Evolutionary conservation across 2,797 vertebrate species (phyloP).

Genomic region (Enteromius thamalakanensis): DNA sequence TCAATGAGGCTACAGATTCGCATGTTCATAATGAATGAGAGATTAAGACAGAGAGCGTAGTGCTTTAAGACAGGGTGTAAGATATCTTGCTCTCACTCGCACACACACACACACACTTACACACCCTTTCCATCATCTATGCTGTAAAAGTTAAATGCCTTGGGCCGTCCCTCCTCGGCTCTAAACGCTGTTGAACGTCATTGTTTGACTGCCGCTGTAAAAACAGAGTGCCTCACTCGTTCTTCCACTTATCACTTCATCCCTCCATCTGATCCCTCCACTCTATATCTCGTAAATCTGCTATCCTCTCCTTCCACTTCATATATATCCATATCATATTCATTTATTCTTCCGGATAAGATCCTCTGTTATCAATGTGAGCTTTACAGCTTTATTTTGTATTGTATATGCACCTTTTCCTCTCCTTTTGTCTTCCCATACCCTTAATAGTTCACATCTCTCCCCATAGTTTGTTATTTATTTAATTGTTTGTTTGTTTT

Average conservation of each 20-base stretch:
- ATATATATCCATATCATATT: slow-evolving; percentile 38
- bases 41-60: slow-evolving; percentile 6
- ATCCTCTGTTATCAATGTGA: background rate
- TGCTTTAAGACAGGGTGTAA: slow-evolving; percentile 2
- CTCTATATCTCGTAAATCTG: slow-evolving; percentile 49
- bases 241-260: slow-evolving; percentile 54
- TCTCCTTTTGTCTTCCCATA: slow-evolving; percentile 21
- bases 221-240: slow-evolving; percentile 56
- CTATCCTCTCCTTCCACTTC: slow-evolving; percentile 20
- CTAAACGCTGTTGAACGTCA: slow-evolving; percentile 40
- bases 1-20: slow-evolving; percentile 16
- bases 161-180: slow-evolving; percentile 40
- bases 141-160: slow-evolving; percentile 51
- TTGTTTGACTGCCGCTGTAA: slow-evolving; percentile 59
- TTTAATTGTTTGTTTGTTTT: slow-evolving; percentile 28
- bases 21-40: slow-evolving; percentile 19
- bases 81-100: background rate
- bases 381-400: background rate
- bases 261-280: slow-evolving; percentile 47
- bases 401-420: background rate
- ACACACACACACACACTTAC: slow-evolving; percentile 25
- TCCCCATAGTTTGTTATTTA: slow-evolving; percentile 9
- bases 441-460: slow-evolving; percentile 35
- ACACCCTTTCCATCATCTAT: slow-evolving; percentile 29
- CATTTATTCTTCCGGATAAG: slow-evolving; percentile 36